Evolutionary conservation across 2,888 invertebrate genomes (phyloP).

Genomic region (Chrysina gloriosa): DNA sequence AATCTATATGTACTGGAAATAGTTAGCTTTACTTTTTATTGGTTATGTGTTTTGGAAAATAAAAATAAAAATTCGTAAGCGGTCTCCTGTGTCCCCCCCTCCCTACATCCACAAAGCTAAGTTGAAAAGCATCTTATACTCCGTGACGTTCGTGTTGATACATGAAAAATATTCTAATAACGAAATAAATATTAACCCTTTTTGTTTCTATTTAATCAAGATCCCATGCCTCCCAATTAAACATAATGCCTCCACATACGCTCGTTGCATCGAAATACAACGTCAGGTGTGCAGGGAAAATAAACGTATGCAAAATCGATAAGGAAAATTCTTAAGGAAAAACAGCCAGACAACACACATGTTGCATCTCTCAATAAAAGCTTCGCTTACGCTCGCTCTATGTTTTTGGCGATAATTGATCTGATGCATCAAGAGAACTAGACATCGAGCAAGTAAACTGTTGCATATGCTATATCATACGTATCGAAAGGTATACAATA

Average conservation of each 20-base stretch:
- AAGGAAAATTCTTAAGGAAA: background rate
- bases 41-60: too few species aligned
- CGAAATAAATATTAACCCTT: too few species aligned
- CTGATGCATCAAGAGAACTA: background rate
- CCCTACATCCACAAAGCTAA: too few species aligned
- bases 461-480: constrained; percentile 13
- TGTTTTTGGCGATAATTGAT: constrained; percentile 16
- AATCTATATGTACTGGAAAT: too few species aligned
- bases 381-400: background rate
- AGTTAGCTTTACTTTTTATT: too few species aligned
- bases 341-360: constrained; percentile 23
- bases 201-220: too few species aligned
- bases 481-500: constrained; percentile 1
- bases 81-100: too few species aligned
- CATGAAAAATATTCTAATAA: too few species aligned
- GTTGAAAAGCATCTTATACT: too few species aligned
- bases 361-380: constrained; percentile 13
- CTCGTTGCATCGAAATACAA: background rate
- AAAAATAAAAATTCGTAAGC: too few species aligned
- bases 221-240: background rate
- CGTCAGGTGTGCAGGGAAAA: background rate
- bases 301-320: constrained; percentile 21
- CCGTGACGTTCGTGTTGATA: too few species aligned
- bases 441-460: constrained; percentile 14
- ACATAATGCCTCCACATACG: background rate